Evolutionary conservation across 2,797 vertebrate species (phyloP).

Genomic region (Eulemur mongoz): DNA sequence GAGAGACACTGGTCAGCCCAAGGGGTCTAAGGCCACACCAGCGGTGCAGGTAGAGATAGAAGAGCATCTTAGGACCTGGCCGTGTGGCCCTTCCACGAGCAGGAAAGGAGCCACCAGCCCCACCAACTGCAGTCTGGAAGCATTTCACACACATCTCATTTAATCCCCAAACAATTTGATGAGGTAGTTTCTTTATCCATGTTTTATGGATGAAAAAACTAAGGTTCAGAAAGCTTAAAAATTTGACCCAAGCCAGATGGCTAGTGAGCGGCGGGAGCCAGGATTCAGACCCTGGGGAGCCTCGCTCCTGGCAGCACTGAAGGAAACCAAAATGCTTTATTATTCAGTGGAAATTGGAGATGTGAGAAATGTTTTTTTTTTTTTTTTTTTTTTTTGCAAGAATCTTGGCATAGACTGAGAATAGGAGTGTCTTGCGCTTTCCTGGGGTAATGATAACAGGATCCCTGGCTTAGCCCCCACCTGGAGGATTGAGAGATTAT

Average conservation of each 20-base stretch:
- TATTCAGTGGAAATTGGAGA: conserved; percentile 54
- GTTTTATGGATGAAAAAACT: not conserved
- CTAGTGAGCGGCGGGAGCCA: not conserved
- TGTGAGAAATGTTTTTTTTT: not conserved
- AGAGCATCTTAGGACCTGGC: not conserved
- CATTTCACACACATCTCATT: not conserved
- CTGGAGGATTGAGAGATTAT: not conserved
- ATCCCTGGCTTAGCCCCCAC: not conserved
- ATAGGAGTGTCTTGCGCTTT: not conserved
- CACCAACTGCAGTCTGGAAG: rapidly evolving
- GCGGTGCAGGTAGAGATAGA: not conserved
- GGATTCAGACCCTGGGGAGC: not conserved
- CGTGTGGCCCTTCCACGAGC: rapidly evolving
- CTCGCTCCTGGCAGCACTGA: not conserved
- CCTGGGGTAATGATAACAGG: not conserved
- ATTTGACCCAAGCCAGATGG: conserved; percentile 32
- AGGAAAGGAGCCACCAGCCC: not conserved
- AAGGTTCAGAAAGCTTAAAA: not conserved
- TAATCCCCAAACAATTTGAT: not conserved
- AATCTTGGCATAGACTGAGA: not conserved
- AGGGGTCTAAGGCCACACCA: not conserved
- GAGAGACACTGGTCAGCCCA: not conserved
- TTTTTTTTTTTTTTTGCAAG: not conserved
- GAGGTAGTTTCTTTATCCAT: not conserved
- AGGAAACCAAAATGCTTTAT: not conserved